Evolutionary conservation across 2,888 invertebrate species (phyloP), one percentile per base, ranked within the genome.

Genomic region (Poecilus cupreus): DNA sequence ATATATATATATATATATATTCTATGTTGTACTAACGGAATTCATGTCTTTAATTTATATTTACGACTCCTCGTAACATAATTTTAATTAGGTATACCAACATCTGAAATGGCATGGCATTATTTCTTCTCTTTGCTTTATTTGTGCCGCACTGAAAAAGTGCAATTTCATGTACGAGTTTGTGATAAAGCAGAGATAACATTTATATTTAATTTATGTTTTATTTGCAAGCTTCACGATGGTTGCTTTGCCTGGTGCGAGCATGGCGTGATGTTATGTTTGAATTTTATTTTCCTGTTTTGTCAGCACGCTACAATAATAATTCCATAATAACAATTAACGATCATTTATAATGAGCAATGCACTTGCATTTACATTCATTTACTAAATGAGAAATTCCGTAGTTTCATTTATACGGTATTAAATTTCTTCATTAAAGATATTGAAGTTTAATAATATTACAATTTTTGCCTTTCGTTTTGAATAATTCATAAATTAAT

Each of bases 261-360:
- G 54, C 54, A 54, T 54, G 18, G 54, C 54, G 54, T 54, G 54
- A 54, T 54, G 54, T 22, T 54, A 54, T 54, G 20, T 4, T 3
- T 54, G n/a, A 20, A 22, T 54, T 18, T 54, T 54, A 20, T 54
- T 54, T 54, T 54, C 22, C 20, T 54, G 54, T 6, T 54, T 54
- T 11, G 54, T 54, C 54, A 22, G 54, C 54, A 54, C 54, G 54
- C 54, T 54, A 54, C 54, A 54, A 22, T 54, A 54, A 54, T 54
- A 11, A 43, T 22, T 54, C 22, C 22, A 22, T 54, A 54, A 54
- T 54, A 54, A 54, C 3, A 22, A 54, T 22, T 22, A 3, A 11
- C 54, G 22, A 22, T 22, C 54, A 22, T 54, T 54, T 54, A 22
- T 54, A 54, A 54, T 54, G 20, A 54, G 22, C 49, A 16, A 22